A percentile compares a stretch with the other conserved stretches of the same genome.
These are phyloP conservation scores for Molossus alvarezi DNA, from an alignment of 2,797 vertebrate species.

Conservation along the genomic window DNA sequence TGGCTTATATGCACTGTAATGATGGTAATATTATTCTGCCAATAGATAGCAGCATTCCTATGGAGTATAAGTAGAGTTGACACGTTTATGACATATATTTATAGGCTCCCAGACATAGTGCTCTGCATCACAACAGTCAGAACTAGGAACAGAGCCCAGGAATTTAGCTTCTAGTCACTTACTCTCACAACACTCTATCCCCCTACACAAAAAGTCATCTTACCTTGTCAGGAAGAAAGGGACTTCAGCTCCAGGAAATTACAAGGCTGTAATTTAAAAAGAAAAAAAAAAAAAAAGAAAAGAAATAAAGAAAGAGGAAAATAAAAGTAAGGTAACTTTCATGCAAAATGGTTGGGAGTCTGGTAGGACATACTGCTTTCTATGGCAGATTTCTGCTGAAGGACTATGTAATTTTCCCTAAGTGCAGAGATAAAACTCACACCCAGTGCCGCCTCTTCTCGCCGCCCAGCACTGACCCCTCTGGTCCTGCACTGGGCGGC, in stretches of 20 bases:
- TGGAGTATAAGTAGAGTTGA: neutral
- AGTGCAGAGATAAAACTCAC: neutral
- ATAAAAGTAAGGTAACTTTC: neutral
- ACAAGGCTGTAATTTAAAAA: conserved; percentile 5
- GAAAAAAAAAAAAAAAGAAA: neutral
- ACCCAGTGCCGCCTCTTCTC: neutral
- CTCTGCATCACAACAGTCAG: neutral
- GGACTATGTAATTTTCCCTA: neutral
- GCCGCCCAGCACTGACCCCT: neutral
- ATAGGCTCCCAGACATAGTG: neutral
- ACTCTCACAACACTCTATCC: neutral
- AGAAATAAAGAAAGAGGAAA: neutral
- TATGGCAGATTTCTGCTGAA: conserved; percentile 36
- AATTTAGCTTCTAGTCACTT: neutral
- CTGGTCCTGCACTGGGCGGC: conserved; percentile 6
- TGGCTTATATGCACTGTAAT: neutral
- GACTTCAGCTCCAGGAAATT: conserved; percentile 19
- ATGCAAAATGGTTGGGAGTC: neutral
- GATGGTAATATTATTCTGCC: neutral
- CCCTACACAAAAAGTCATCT: neutral
- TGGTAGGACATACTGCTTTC: neutral
- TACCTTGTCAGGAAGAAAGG: conserved; percentile 34
- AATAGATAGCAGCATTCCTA: neutral
- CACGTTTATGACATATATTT: neutral
- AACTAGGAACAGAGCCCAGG: neutral